These are phyloP conservation scores for Microctenopoma steveboyesi DNA, from an alignment of 2,797 vertebrate genomes.

Conservation along the genomic window DNA sequence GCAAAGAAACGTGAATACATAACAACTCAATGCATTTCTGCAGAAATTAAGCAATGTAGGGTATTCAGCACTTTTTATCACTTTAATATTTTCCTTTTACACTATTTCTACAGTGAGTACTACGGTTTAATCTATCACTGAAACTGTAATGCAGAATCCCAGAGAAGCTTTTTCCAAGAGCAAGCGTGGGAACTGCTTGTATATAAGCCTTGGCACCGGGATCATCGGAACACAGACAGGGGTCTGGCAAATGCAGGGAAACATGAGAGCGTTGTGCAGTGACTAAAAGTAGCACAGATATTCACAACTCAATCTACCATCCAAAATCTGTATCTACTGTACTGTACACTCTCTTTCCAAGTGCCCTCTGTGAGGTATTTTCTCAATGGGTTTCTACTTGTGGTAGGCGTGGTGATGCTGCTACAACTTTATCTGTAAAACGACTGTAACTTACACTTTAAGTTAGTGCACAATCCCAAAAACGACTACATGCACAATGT, in stretches of 20 bases:
- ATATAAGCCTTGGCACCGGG: conserved; percentile 71
- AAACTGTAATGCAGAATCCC: conserved; percentile 43
- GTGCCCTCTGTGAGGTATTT: conserved; percentile 47
- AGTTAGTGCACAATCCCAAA: background rate
- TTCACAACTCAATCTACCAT: conserved; percentile 79
- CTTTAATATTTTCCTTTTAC: conserved; percentile 13
- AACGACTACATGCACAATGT: conserved; percentile 1
- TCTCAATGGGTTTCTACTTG: conserved; percentile 52
- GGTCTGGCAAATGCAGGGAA: conserved; percentile 76
- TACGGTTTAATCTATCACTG: conserved; percentile 29
- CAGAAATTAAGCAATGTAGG: conserved; percentile 9
- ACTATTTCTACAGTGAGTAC: conserved; percentile 11
- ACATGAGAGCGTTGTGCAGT: conserved; percentile 76
- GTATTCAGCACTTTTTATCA: background rate
- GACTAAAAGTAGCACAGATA: conserved; percentile 83
- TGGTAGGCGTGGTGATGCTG: conserved; percentile 36
- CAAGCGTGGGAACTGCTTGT: conserved; percentile 74
- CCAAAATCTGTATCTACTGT: conserved; percentile 64
- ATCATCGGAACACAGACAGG: conserved; percentile 67
- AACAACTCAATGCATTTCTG: conserved; percentile 10
- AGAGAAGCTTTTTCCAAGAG: conserved; percentile 59
- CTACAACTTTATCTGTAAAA: conserved; percentile 20
- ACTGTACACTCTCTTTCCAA: conserved; percentile 55
- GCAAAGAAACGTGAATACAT: conserved; percentile 12
- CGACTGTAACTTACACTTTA: conserved; percentile 4